These are phyloP conservation scores for Apostichopus leukothele DNA, from an alignment of 53 echinoderm and acorn worm species.

Conservation along the genomic window DNA sequence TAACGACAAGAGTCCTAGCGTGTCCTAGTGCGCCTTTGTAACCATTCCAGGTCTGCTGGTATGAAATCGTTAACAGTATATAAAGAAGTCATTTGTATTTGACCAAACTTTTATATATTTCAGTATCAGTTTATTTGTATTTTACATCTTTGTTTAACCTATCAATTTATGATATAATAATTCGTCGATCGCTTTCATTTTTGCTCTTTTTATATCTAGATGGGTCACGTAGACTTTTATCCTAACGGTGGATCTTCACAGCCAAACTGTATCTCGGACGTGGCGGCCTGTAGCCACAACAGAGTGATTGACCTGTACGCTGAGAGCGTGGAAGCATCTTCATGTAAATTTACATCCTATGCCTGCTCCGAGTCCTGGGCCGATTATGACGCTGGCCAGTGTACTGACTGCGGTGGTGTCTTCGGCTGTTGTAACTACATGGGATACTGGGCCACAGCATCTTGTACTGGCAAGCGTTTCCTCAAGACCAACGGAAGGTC, in stretches of 20 bases:
- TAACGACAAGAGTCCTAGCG: no score
- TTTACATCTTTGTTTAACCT: no score
- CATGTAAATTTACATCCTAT: constrained; percentile 31
- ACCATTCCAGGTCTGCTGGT: no score
- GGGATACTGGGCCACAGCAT: constrained; percentile 8
- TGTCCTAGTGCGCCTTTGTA: no score
- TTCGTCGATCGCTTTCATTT: not conserved
- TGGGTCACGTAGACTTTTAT: constrained; percentile 45
- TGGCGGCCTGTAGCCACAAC: constrained; percentile 20
- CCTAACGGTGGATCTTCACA: constrained; percentile 17
- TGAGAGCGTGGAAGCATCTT: not conserved
- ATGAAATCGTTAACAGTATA: no score
- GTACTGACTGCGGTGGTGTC: not conserved
- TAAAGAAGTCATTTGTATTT: no score
- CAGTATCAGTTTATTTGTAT: no score
- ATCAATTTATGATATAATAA: no score
- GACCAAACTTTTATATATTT: no score
- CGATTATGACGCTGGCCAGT: not conserved
- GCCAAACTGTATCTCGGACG: constrained; percentile 6
- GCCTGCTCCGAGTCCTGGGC: not conserved
- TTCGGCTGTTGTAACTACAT: constrained; percentile 30
- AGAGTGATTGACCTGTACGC: not conserved
- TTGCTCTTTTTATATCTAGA: not conserved
- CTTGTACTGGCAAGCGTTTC: not conserved
- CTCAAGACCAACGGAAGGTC: not conserved